Evolutionary conservation across 2,888 invertebrate species (phyloP), one percentile per base, ranked within the genome.

Genomic region (Ormyrus pomaceus): DNA sequence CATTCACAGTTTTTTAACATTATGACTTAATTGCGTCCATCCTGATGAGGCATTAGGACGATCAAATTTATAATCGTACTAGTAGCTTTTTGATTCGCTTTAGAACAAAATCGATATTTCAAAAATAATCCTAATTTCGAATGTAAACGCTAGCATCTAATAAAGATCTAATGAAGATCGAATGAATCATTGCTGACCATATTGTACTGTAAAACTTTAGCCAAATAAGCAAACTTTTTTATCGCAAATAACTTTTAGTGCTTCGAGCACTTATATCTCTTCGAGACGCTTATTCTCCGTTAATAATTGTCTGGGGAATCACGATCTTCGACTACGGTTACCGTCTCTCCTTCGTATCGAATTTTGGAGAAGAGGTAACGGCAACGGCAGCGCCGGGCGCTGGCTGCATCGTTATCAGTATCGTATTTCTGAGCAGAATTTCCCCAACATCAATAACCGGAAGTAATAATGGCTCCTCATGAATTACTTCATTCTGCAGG

Each of bases 401-500:
- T 34, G 6, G 62, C 72, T 58, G 53, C 81, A 45, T 71, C 79
- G 81, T 80, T 82, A 82, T 80, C 77, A 58, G 79, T 77, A 82
- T 80, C 77, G 77, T 71, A 74, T 82, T 82, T 77, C 82, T 77
- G 58, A 75, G 61, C 56, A 65, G 65, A 77, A 77, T 77, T 79
- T 74, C 74, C 61, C 56, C 77, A 64, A 77, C 79, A 75, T 82
- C 79, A 77, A 80, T 82, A 82, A 79, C 77, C 79, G 79, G 79
- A 82, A 79, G 82, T 82, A 79, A 77, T 77, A 77, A 79, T 76
- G 71, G 82, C 72, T 77, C 50, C 79, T 76, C 74, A 75, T 77
- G 82, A 82, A 82, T 77, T 80, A 77, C 82, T 82, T 77, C 74
- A 77, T 81, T 79, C 79, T 73, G 61, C 55, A 77, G 34, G 68